Evolutionary conservation across 2,797 vertebrate species (phyloP).

Genomic region (Leuciscus waleckii): DNA sequence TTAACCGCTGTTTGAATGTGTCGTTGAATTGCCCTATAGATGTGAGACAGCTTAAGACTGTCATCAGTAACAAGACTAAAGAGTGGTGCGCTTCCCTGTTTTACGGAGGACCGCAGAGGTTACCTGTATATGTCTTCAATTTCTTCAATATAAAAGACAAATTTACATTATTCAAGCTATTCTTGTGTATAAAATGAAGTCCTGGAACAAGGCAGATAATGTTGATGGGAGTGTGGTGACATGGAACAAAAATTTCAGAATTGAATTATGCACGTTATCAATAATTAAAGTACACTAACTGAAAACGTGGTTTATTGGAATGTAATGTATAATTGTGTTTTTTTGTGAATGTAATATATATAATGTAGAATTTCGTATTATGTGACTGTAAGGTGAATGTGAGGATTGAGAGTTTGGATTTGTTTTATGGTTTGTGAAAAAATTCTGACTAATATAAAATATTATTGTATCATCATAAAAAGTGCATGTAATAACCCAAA

Average conservation of each 20-base stretch:
- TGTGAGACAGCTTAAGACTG: slow-evolving; percentile 17
- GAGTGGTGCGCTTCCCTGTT: neutral
- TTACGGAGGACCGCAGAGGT: neutral
- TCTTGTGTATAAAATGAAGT: neutral
- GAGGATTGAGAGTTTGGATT: neutral
- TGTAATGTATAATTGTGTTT: neutral
- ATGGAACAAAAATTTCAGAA: neutral
- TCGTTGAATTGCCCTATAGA: slow-evolving; percentile 23
- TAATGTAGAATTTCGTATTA: neutral
- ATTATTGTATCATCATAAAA: neutral
- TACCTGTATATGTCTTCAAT: neutral
- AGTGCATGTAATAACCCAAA: neutral
- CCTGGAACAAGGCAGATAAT: neutral
- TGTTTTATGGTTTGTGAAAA: neutral
- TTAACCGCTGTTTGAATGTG: slow-evolving; percentile 54
- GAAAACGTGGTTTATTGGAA: neutral
- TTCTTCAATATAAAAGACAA: neutral
- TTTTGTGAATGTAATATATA: neutral
- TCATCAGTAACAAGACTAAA: slow-evolving; percentile 28
- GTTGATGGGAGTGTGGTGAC: neutral
- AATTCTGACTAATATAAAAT: neutral
- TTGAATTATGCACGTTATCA: neutral
- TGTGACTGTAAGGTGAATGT: neutral
- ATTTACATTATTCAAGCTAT: neutral
- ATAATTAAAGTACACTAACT: neutral